These are phyloP conservation scores for Sturmia bella DNA, from an alignment of 2,888 invertebrate species.

Conservation along the genomic window DNA sequence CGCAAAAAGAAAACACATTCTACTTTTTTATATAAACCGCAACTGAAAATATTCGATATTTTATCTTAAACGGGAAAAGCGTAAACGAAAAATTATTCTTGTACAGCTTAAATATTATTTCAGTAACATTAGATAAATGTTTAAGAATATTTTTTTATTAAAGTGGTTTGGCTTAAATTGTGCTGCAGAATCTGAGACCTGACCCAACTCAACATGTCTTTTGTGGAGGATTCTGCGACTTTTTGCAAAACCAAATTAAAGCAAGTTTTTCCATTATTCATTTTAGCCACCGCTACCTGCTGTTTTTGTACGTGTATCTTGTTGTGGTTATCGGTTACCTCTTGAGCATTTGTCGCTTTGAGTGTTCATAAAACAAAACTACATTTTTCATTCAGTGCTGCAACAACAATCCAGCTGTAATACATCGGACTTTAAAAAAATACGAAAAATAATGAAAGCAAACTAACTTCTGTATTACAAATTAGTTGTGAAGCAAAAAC, in stretches of 20 bases:
- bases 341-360: conserved; percentile 27
- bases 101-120: not conserved
- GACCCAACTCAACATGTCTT: too few relatives aligned
- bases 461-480: conserved; percentile 15
- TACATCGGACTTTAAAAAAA: not conserved
- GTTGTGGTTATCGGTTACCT: conserved; percentile 51
- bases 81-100: not conserved
- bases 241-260: conserved; percentile 13
- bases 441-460: not conserved
- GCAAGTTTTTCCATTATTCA: not conserved
- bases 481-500: conserved; percentile 5
- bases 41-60: not conserved
- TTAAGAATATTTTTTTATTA: too few relatives aligned
- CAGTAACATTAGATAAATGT: too few relatives aligned
- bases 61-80: too few relatives aligned
- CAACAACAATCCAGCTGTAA: not conserved
- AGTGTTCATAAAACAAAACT: conserved; percentile 34
- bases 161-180: too few relatives aligned
- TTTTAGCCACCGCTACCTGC: conserved; percentile 7
- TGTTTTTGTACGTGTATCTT: conserved; percentile 24
- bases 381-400: not conserved
- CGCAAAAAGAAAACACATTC: not conserved
- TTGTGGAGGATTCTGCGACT: too few relatives aligned
- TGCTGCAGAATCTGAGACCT: too few relatives aligned
- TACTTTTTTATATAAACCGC: not conserved